phyloP scores from a whole-genome alignment of 2,113 vertebrate genomes.

The Speoplatyrhinus poulsoni region DNA sequence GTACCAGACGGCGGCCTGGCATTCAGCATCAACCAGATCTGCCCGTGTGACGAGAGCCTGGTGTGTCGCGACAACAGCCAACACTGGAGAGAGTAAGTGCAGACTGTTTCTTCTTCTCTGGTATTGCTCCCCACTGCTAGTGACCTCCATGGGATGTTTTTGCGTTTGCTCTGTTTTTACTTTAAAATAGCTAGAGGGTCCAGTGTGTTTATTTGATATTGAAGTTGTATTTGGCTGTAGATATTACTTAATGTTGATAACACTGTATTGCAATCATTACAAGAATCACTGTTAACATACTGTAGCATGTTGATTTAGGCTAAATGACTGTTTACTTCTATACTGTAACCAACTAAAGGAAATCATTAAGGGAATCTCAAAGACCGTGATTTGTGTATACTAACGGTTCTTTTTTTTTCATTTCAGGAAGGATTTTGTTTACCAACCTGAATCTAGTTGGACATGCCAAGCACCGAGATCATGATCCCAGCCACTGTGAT shows the following conservation, averaged over 20 bases:
- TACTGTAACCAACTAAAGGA: neutral
- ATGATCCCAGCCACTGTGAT: conserved; percentile 32
- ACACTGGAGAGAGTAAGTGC: conserved; percentile 76
- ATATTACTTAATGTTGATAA: too few relatives aligned
- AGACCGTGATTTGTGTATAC: neutral
- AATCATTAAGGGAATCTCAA: neutral
- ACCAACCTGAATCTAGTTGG: conserved; percentile 72
- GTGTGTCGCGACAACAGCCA: conserved; percentile 68
- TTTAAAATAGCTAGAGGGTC: too few relatives aligned
- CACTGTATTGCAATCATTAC: too few relatives aligned
- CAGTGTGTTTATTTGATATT: too few relatives aligned
- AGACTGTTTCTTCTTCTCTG: neutral
- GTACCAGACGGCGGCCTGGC: conserved; percentile 84
- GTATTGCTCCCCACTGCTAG: neutral
- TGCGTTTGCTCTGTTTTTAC: too few relatives aligned
- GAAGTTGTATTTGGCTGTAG: too few relatives aligned
- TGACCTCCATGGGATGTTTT: too few relatives aligned
- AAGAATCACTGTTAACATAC: too few relatives aligned
- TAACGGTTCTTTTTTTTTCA: conserved; percentile 43
- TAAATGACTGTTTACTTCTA: neutral
- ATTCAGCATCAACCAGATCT: conserved; percentile 88
- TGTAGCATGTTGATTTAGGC: too few relatives aligned
- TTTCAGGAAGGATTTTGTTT: conserved; percentile 76
- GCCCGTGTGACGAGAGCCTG: conserved; percentile 83
- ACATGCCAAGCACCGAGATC: conserved; percentile 71